Base-by-base conservation (phyloP, 2,797 vertebrate species). In the Antennarius maculatus region DNA sequence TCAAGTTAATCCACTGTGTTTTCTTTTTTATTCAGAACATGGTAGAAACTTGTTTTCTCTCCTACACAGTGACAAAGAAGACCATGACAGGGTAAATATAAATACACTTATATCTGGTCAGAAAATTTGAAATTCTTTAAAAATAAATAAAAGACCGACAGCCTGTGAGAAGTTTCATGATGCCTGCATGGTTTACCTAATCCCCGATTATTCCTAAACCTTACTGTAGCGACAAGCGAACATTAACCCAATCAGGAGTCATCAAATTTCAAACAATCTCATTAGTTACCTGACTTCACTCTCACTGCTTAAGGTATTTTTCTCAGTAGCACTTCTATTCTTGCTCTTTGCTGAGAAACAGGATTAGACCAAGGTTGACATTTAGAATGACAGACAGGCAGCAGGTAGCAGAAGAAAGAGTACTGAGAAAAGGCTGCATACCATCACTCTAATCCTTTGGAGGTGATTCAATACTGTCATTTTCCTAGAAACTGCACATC, bases 401-500 rank as follows among this genome's bases (percentile, higher is more conserved):
- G 61, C 27, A 7, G 43, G 46, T 45, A 54, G 55, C 28, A 63
- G 45, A 61, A 54, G 31, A 73, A 46, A 62, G 46, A 57, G 11
- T 82, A 71, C 61, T 4, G 15, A 60, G 66, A 79, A 84, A 63
- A 51, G 15, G 54, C 27, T 80, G 83, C 34, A 81, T 61, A 57
- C 60, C 42, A 61, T 27, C 48, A 54, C 66, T 18, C 34, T 61
- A 61, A 74, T 73, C 54, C 72, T 83, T 69, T 13, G 66, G 46
- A 46, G 23, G 68, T 41, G 54, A 72, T 39, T 17, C 59, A 61
- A 47, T 42, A 7, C 39, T 15, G 13, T 50, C 39, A 17, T 42
- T 57, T 82, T 76, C 69, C 47, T 73, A 69, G 48, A 85, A 66
- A 52, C 47, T 34, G 16, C 43, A 10, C 5, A 60, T 54, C 29